Evolutionary conservation across 2,113 vertebrate species (phyloP), one percentile per base, ranked within the genome.

Genomic region (Amphilophus citrinellus): DNA sequence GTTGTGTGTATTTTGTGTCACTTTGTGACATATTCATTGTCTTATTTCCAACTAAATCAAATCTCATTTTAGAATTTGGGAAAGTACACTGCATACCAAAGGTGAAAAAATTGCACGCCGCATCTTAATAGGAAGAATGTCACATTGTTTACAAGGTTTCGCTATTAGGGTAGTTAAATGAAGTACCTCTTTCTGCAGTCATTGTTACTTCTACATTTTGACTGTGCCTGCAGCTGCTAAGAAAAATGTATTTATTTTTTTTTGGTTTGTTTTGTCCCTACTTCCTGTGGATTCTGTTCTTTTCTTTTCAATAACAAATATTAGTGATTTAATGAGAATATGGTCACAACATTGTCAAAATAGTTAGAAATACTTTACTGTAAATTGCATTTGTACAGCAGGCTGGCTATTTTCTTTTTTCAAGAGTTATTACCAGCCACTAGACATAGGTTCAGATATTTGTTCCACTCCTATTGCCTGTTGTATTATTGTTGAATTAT

Each of bases 11-110:
- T 18, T 81, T 80, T 81, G 20, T 84, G 62, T 71, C 24, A 32
- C 37, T 81, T 59, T 75, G 60, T 73, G 61, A 53, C 60, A 80
- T 73, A 85, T 84, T 73, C 76, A 80, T 57, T 59, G 13, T 80
- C 42, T 83, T 14, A 15, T 61, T 80, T 80, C n/a, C 39, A 77
- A 44, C 37, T 24, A 37, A 68, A 78, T 79, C 35, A 81, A 47
- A 27, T 32, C 30, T 73, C 0, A 0, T 73, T 14, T 73, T 53
- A 53, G 62, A 83, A 81, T 84, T 83, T 68, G 30, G 24, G n/a
- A 71, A 86, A 79, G 37, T 59, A 68, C 61, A 78, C 50, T 42
- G 56, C 61, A 66, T 22, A 76, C 3, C 11, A 32, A 78, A 62
- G 50, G 60, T 63, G 83, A 5, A 10, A 10, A 59, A 73, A 73